Conservation (phyloP, 2,797 vertebrate species). For the Mormyrus hasselquistii region DNA sequence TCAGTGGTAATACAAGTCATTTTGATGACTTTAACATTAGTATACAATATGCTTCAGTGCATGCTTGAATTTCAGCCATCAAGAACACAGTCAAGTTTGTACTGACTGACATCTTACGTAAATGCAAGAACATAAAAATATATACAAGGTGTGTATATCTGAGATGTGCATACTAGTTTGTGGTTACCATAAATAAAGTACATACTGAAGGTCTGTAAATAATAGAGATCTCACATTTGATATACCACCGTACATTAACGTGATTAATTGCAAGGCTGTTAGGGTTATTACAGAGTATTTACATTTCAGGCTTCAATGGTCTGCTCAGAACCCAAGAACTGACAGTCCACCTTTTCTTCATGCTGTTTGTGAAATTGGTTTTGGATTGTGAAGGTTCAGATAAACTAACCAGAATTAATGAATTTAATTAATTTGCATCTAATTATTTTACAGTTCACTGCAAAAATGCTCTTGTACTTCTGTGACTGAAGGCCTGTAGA, state of each 20-base stretch:
- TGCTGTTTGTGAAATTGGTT: not conserved
- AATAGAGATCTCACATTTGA: not conserved
- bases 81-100: not conserved
- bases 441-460: not conserved
- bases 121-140: slow-evolving; percentile 8
- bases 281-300: not conserved
- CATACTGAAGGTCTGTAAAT: not conserved
- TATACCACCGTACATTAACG: not conserved
- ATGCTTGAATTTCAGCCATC: not conserved
- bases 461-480: not conserved
- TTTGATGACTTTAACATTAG: slow-evolving; percentile 28
- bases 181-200: not conserved
- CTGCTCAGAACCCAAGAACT: not conserved
- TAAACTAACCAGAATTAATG: not conserved
- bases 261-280: not conserved
- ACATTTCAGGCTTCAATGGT: not conserved
- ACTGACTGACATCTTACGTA: not conserved
- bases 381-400: not conserved
- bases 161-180: not conserved
- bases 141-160: not conserved
- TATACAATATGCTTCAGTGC: not conserved
- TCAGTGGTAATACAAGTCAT: slow-evolving; percentile 11
- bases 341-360: not conserved
- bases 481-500: not conserved
- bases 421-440: not conserved